phyloP scores from a whole-genome alignment of 2,797 vertebrate genomes.

The Poeciliopsis paucimaculata region DNA sequence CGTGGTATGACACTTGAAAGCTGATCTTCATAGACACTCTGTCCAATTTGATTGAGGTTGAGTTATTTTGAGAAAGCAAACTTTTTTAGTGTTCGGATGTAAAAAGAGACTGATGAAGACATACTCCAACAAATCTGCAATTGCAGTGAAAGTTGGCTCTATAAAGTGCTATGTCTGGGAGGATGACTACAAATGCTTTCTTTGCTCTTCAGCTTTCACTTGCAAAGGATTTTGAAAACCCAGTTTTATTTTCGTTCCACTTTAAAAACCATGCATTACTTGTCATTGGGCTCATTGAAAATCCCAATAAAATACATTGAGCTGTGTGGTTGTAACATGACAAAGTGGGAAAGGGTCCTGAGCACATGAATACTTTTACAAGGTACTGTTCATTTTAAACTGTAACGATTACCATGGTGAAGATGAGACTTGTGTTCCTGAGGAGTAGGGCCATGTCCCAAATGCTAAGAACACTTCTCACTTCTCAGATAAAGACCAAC shows the following conservation, averaged over 20 bases:
- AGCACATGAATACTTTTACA: not conserved
- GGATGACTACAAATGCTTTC: not conserved
- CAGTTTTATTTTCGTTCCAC: not conserved
- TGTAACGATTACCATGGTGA: not conserved
- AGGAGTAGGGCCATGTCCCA: constrained; percentile 34
- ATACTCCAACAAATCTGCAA: not conserved
- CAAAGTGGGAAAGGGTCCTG: not conserved
- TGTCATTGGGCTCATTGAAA: not conserved
- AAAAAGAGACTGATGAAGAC: not conserved
- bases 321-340: not conserved
- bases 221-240: not conserved
- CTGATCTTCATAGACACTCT: not conserved
- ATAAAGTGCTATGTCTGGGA: not conserved
- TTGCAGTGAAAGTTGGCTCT: not conserved
- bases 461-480: constrained; percentile 22
- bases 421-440: constrained; percentile 13
- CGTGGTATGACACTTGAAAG: not conserved
- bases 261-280: not conserved
- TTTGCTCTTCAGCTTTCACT: not conserved
- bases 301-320: not conserved
- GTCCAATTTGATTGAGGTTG: not conserved
- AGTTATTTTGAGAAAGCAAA: not conserved
- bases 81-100: not conserved
- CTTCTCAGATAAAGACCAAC: constrained; percentile 12
- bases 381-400: not conserved